Evolutionary conservation across 2,888 invertebrate species (phyloP), one percentile per base, ranked within the genome.

Genomic region (Microctonus brassicae): DNA sequence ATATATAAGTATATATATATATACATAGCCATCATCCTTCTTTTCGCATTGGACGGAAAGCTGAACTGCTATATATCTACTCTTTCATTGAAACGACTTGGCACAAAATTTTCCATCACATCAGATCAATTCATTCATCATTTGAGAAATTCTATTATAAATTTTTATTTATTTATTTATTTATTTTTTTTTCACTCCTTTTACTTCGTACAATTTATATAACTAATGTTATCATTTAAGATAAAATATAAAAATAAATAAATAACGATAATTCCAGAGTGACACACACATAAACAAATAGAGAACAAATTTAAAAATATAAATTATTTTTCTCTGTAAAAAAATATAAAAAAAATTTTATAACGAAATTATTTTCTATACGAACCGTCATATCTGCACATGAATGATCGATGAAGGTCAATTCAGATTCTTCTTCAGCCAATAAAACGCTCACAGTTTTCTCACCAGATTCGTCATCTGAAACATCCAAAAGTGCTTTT

Each of bases 391-490:
- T 96, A 87, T 96, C 96, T 34, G 94, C 92, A 79, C 93, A 93
- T 2, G 96, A 95, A 87, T 96, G 96, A 86, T 97, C 96, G 78
- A 96, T 95, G 85, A 96, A 96, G 73, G 95, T 93, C 88, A 97
- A 90, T 86, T 97, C 96, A 0, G 96, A 95, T 86, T 96, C 96
- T 83, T 96, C 95, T 0, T 95, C 95, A 78, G 95, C 95, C 75
- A 97, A 88, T 53, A 96, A 89, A n/a, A 97, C 93, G n/a, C 95
- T 95, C 29, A 97, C 96, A 0, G 95, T 94, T 86, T 95, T 94
- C 88, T 96, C 96, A 0, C 96, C 96, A 80, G 95, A 96, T 88
- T 96, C 96, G 84, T 96, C 96, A 90, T 96, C 96, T 95, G 92
- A 77, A 93, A 93, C 76, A 82, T 62, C 75, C 22, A 67, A 55